phyloP scores from a whole-genome alignment of 2,888 invertebrate species.

The Perithous albicinctus region DNA sequence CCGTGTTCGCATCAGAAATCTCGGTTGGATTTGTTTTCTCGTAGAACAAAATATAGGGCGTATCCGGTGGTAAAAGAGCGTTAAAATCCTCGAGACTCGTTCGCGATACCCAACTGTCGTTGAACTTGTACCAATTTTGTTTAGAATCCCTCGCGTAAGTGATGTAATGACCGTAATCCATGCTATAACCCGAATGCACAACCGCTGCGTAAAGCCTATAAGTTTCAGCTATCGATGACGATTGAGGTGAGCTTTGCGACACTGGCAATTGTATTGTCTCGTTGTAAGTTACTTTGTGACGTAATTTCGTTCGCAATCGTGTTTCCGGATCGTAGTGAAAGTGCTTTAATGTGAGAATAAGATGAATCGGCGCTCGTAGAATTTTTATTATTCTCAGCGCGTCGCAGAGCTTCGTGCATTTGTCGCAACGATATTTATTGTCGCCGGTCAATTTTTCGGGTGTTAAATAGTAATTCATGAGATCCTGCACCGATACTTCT shows the following conservation, averaged over 20 bases:
- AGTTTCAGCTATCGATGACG: slow-evolving; percentile 81
- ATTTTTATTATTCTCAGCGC: slow-evolving; percentile 90
- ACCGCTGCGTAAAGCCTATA: slow-evolving; percentile 93
- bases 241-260: slow-evolving; percentile 73
- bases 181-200: slow-evolving; percentile 93
- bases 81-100: slow-evolving; percentile 88
- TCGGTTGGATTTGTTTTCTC: slow-evolving; percentile 77
- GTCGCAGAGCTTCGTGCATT: slow-evolving; percentile 91
- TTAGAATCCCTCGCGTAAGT: slow-evolving; percentile 90
- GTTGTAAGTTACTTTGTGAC: slow-evolving; percentile 89
- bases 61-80: slow-evolving; percentile 89
- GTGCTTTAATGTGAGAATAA: slow-evolving; percentile 93
- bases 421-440: slow-evolving; percentile 93
- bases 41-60: slow-evolving; percentile 94
- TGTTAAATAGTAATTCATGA: slow-evolving; percentile 91
- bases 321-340: slow-evolving; percentile 91
- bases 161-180: slow-evolving; percentile 95
- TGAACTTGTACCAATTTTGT: slow-evolving; percentile 91
- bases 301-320: slow-evolving; percentile 92
- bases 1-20: slow-evolving; percentile 72
- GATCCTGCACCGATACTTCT: slow-evolving; percentile 90
- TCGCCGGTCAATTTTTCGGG: slow-evolving; percentile 92
- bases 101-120: slow-evolving; percentile 90
- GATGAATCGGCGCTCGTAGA: slow-evolving; percentile 90
- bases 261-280: slow-evolving; percentile 85